Conservation (phyloP, 2,888 invertebrate genomes). For the Bellardia pandia region DNA sequence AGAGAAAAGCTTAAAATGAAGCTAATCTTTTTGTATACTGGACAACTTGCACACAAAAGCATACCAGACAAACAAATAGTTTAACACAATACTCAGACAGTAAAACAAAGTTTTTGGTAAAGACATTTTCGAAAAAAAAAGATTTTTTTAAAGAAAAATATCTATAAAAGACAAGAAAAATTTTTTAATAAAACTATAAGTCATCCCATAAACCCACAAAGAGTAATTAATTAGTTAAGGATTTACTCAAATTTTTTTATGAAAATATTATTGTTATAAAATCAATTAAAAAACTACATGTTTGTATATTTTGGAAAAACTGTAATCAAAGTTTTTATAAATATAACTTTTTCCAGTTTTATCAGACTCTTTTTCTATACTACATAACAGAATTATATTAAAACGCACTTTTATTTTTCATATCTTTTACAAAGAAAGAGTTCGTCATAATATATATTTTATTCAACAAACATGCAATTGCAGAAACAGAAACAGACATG, state of each 20-base stretch:
- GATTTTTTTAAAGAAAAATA: neutral
- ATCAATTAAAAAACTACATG: too few species aligned
- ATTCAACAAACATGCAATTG: neutral
- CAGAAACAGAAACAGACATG: neutral
- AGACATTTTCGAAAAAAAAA: neutral
- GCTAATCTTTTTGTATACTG: conserved; percentile 12
- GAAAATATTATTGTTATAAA: too few species aligned
- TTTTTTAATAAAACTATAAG: neutral
- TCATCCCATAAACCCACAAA: neutral
- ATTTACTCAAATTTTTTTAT: too few species aligned
- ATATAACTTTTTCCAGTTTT: too few species aligned
- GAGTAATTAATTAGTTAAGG: too few species aligned
- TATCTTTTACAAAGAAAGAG: neutral
- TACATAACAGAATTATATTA: neutral
- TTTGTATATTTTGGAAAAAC: neutral
- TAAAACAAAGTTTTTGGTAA: neutral
- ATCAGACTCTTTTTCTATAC: neutral
- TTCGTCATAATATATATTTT: conserved; percentile 13
- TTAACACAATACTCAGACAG: neutral
- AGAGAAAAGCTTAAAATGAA: neutral
- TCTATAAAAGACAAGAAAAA: neutral
- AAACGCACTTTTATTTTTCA: conserved; percentile 4
- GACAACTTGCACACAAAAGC: neutral
- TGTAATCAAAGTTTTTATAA: neutral
- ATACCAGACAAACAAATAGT: conserved; percentile 3